Conservation (phyloP, 2,797 vertebrate species). For the Eulemur coronatus region DNA sequence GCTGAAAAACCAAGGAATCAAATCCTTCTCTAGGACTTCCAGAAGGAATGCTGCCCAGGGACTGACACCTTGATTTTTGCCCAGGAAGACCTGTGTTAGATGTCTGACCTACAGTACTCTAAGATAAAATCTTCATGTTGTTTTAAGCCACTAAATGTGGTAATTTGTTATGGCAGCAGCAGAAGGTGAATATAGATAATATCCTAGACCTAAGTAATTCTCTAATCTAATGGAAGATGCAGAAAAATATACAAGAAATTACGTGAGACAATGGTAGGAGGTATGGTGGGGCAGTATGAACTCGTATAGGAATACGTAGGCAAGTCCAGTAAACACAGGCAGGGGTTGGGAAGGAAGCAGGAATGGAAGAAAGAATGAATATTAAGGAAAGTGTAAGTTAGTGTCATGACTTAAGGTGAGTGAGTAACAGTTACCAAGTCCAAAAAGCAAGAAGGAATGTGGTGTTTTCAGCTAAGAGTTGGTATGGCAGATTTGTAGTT, state of each 20-base stretch:
- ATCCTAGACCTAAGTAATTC: neutral
- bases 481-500: neutral
- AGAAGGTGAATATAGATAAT: neutral
- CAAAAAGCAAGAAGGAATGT: neutral
- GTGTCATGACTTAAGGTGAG: neutral
- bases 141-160: neutral
- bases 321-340: neutral
- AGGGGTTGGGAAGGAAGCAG: neutral
- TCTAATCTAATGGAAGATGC: neutral
- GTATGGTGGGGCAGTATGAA: neutral
- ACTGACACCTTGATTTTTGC: neutral
- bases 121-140: neutral
- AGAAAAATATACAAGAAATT: neutral
- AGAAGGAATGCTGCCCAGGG: neutral
- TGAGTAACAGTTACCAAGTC: neutral
- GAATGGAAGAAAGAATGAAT: neutral
- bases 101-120: neutral
- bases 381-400: neutral
- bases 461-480: neutral
- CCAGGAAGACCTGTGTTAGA: neutral
- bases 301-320: neutral
- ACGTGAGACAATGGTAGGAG: neutral
- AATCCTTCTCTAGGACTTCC: neutral
- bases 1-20: neutral
- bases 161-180: neutral